These are phyloP conservation scores for Papilio aristodemus DNA, from an alignment of 1,140 invertebrate species.

Conservation along the genomic window DNA sequence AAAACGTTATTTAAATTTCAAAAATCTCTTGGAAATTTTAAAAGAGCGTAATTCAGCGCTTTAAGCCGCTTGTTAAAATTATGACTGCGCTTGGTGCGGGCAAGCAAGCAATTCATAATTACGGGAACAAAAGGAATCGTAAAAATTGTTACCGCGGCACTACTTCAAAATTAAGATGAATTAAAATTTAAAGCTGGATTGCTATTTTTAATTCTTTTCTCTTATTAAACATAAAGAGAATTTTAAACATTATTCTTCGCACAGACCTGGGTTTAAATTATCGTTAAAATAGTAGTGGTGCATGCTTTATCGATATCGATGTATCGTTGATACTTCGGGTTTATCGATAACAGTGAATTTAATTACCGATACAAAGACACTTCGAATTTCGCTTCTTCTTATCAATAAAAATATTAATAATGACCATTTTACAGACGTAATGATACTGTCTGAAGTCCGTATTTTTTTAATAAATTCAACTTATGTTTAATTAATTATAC, in stretches of 20 bases:
- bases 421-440: too few relatives aligned
- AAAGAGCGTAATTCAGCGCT: conserved; percentile 9
- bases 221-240: not conserved
- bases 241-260: not conserved
- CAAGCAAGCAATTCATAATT: conserved; percentile 22
- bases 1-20: conserved; percentile 6
- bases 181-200: conserved; percentile 7
- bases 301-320: too few relatives aligned
- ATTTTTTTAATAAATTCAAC: too few relatives aligned
- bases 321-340: too few relatives aligned
- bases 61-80: conserved; percentile 22
- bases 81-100: conserved; percentile 7
- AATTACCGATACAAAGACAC: too few relatives aligned
- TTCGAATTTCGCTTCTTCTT: too few relatives aligned
- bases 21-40: not conserved
- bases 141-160: conserved; percentile 13
- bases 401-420: too few relatives aligned
- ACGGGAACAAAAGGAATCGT: conserved; percentile 20
- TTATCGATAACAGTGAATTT: too few relatives aligned
- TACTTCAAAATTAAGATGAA: conserved; percentile 9
- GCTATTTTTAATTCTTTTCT: not conserved
- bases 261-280: not conserved
- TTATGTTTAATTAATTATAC: too few relatives aligned
- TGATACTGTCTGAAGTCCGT: too few relatives aligned
- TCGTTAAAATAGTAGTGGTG: not conserved